Evolutionary conservation across 2,888 invertebrate genomes (phyloP), one percentile per base, ranked within the genome.

Genomic region (Toxonevra muliebris): DNA sequence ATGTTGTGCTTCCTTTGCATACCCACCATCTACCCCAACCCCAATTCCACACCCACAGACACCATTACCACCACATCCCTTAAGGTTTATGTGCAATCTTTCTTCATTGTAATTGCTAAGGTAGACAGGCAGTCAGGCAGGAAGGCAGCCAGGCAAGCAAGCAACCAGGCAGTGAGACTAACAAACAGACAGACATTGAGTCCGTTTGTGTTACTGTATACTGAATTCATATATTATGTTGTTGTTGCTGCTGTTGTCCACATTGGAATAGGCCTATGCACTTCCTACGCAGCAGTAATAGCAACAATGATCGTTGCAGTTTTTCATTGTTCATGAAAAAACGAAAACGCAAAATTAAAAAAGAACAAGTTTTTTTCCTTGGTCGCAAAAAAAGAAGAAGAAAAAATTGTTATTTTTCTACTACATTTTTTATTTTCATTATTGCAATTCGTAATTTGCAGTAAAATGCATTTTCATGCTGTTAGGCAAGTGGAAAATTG

Each of bases 101-200:
- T 69, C 71, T 61, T 69, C 59, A 67, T 60, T 62, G 67, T 69
- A 67, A 62, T 69, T 64, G 57, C 62, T 65, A 42, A 17, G 30
- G 30, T 30, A 7, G 30, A 30, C 30, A 30, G 30, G 30, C 30
- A 30, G 30, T 2, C 30, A 30, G 30, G 30, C 30, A 7, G 7
- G 30, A 30, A 30, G 30, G 30, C 30, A 30, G 30, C 30, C 3
- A 30, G 30, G 30, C 30, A 30, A 30, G 30, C 2, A 30, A 7
- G 30, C 30, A 30, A 7, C 30, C 30, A 30, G 30, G 30, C 30
- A 30, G 30, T 2, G 3, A 30, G 30, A 7, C 30, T 4, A 30
- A 7, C 2, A 30, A 7, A 7, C 30, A 30, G 30, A 2, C 30
- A 30, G 30, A 7, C 30, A 30, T 4, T 30, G 30, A 30, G 30